These are phyloP conservation scores for Sphyrna mokarran DNA, from an alignment of 2,113 vertebrate genomes.

Conservation along the genomic window DNA sequence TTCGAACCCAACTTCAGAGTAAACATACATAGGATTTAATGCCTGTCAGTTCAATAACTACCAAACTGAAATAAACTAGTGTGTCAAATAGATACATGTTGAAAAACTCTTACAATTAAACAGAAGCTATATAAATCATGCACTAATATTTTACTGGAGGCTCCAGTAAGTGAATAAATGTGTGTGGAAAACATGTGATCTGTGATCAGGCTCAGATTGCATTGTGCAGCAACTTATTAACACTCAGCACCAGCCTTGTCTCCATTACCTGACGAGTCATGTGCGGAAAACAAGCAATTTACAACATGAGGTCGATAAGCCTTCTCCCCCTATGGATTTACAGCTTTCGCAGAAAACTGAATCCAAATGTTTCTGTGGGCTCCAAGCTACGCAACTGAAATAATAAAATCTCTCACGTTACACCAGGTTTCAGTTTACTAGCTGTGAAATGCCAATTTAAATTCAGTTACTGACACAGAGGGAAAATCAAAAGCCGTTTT, in stretches of 20 bases:
- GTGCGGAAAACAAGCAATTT: conserved; percentile 29
- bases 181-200: conserved; percentile 2
- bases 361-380: conserved; percentile 34
- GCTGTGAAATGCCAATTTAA: conserved; percentile 18
- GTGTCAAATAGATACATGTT: neutral
- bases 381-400: conserved; percentile 10
- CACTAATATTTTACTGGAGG: conserved; percentile 11
- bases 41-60: neutral
- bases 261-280: conserved; percentile 6
- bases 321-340: conserved; percentile 20
- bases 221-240: conserved; percentile 5
- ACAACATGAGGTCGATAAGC: conserved; percentile 24
- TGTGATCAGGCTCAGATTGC: neutral
- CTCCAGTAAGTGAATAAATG: conserved; percentile 27
- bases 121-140: conserved; percentile 25
- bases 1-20: neutral
- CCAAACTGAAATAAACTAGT: neutral
- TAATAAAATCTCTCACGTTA: conserved; percentile 12
- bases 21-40: neutral
- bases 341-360: conserved; percentile 25
- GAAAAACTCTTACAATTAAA: neutral
- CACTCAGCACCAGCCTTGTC: conserved; percentile 1
- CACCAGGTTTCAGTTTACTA: conserved; percentile 13
- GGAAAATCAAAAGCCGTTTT: neutral
- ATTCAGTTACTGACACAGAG: neutral